Conservation (phyloP, 2,888 invertebrate genomes). For the Itoplectis maculator region DNA sequence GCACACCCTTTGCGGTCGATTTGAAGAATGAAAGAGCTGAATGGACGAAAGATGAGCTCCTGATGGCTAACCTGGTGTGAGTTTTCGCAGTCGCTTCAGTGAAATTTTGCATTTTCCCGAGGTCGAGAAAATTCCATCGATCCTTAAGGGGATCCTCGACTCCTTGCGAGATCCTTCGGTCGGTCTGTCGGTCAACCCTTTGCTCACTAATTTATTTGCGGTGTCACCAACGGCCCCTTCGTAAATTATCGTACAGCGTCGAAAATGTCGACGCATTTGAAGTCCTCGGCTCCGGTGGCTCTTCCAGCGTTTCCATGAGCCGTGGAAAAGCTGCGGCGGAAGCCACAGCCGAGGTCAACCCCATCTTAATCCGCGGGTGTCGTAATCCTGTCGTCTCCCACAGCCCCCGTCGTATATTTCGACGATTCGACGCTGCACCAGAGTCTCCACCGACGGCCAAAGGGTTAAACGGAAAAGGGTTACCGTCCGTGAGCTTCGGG, state of each 20-base stretch:
- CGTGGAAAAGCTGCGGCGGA: too few species aligned
- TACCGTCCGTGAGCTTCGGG: background rate
- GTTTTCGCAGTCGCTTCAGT: background rate
- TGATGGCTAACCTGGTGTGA: background rate
- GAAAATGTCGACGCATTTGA: constrained; percentile 17
- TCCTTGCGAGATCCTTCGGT: constrained; percentile 12
- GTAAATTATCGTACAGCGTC: constrained; percentile 17
- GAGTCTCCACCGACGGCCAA: background rate
- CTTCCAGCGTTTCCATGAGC: constrained; percentile 1
- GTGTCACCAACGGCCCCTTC: constrained; percentile 6
- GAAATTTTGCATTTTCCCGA: constrained; percentile 16
- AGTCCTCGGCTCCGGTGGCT: background rate
- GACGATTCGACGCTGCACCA: constrained; percentile 9
- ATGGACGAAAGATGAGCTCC: constrained; percentile 1
- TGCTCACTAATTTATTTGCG: constrained; percentile 56
- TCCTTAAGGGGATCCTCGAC: constrained; percentile 15
- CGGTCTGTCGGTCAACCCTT: constrained; percentile 46
- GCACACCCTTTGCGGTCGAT: constrained; percentile 36
- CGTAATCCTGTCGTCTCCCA: constrained; percentile 63
- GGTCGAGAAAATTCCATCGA: constrained; percentile 46
- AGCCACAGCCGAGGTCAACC: constrained; percentile 69
- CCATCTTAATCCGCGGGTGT: constrained; percentile 70
- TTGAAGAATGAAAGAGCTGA: constrained; percentile 40
- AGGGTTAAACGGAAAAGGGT: constrained; percentile 37
- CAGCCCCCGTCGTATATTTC: constrained; percentile 62